These are phyloP conservation scores for Labrus mixtus DNA, from an alignment of 2,113 vertebrate genomes.

Conservation along the genomic window DNA sequence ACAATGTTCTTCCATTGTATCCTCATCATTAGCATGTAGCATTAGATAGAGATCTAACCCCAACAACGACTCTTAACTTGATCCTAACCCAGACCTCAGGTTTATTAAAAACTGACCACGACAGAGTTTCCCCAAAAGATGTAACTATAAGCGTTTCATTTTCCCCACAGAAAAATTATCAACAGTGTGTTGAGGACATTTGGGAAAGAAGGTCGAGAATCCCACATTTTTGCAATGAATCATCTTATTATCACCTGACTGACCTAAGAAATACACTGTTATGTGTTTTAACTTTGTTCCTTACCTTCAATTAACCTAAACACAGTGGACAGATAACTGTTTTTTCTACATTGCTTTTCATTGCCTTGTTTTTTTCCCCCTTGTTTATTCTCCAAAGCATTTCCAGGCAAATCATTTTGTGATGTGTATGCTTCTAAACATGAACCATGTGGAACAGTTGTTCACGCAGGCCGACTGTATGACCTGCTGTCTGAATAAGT, in stretches of 20 bases:
- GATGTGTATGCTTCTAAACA: slow-evolving; percentile 24
- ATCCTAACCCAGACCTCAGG: neutral
- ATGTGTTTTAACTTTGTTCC: slow-evolving; percentile 39
- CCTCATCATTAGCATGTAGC: slow-evolving; percentile 47
- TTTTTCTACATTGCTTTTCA: slow-evolving; percentile 37
- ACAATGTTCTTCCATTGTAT: slow-evolving; percentile 34
- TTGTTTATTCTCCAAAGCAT: slow-evolving; percentile 37
- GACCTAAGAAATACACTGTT: slow-evolving; percentile 21
- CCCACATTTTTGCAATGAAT: slow-evolving; percentile 2
- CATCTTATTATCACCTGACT: slow-evolving; percentile 5
- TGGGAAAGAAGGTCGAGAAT: slow-evolving; percentile 29
- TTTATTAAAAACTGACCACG: neutral
- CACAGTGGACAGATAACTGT: slow-evolving; percentile 23
- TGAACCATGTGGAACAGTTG: slow-evolving; percentile 24
- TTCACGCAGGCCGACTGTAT: slow-evolving; percentile 19
- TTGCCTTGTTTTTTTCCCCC: slow-evolving; percentile 23
- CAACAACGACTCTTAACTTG: slow-evolving; percentile 13
- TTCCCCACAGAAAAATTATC: neutral
- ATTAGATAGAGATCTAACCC: slow-evolving; percentile 30
- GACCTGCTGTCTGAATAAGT: slow-evolving; percentile 32
- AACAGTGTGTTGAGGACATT: neutral
- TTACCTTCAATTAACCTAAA: slow-evolving; percentile 30
- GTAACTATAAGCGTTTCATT: slow-evolving; percentile 5
- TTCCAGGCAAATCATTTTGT: slow-evolving; percentile 71
- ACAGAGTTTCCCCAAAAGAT: slow-evolving; percentile 21